Conservation (phyloP, 2,888 invertebrate genomes). For the Charanyca ferruginea region DNA sequence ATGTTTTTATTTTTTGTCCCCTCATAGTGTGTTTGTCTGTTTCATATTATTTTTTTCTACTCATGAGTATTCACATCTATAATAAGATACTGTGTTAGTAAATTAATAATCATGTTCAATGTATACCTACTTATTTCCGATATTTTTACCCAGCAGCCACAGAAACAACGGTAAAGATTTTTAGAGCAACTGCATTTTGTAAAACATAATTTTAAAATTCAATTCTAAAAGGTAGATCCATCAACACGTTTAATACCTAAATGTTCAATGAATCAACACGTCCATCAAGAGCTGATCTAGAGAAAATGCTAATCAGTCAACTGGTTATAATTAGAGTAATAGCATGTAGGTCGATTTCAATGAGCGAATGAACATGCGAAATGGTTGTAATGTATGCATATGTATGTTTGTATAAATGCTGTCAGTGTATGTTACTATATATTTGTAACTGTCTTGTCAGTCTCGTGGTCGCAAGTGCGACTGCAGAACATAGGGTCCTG, state of each 20-base stretch:
- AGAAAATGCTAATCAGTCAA: slow-evolving; percentile 70
- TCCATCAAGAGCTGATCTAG: slow-evolving; percentile 55
- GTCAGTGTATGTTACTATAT: too few relatives aligned
- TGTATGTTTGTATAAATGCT: too few relatives aligned
- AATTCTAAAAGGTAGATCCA: neutral
- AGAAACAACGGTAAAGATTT: neutral
- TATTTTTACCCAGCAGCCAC: neutral
- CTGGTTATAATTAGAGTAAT: slow-evolving; percentile 74
- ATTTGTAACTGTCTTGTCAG: too few relatives aligned
- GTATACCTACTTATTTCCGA: too few relatives aligned
- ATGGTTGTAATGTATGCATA: too few relatives aligned
- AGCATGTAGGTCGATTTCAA: slow-evolving; percentile 80
- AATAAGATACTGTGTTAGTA: too few relatives aligned
- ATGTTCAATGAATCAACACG: neutral
- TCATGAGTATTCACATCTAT: too few relatives aligned
- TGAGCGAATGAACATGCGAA: slow-evolving; percentile 56
- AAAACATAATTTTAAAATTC: neutral
- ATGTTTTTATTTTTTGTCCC: too few relatives aligned
- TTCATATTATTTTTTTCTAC: too few relatives aligned
- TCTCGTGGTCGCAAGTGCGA: too few relatives aligned
- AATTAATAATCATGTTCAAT: neutral
- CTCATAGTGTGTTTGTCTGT: neutral
- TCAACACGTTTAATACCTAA: neutral
- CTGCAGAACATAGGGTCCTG: too few relatives aligned
- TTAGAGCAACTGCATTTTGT: too few relatives aligned